Evolutionary conservation across 2,113 vertebrate species (phyloP), one percentile per base, ranked within the genome.

Genomic region (Saguinus imperator): DNA sequence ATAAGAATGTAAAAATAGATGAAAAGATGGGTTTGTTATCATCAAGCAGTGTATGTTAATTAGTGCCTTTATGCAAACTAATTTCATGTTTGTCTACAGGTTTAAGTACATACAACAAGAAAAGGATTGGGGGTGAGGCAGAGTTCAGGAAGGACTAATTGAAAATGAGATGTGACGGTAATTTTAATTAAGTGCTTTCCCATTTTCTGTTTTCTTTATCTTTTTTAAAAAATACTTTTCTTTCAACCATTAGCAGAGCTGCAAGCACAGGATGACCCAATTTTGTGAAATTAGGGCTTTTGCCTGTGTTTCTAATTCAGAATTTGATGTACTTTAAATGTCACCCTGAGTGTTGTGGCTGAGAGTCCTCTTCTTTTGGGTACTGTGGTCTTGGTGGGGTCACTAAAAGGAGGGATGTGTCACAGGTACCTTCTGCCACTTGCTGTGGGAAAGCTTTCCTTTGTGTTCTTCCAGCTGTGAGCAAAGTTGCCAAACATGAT

Each of bases 1-100:
- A 79, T 72, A 93, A 96, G 92, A 95, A 97, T 91, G 92, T 97
- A 55, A 95, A 95, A 97, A 77, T 79, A 97, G 95, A 91, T 94
- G 79, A 91, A 96, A 96, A 95, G 92, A 94, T 95, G 90, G 85
- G 61, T 96, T 93, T 97, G 90, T 43, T 93, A 58, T 70, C 55
- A 73, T 92, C 88, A 55, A 89, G 86, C 8, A 1, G 12, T 66
- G 3, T 77, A 70, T 93, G 94, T 76, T 98, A 97, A 97, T 97
- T 95, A 98, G 85, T 32, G 43, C 43, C 95, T 98, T 94, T 94
- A 96, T 94, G 88, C 83, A 96, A 92, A 93, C 79, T 16, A 87
- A 96, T 95, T 97, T 97, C 89, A 80, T 73, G 82, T 64, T 88
- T 79, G 55, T 93, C 91, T 90, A 82, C 82, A 88, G 68, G 85